Conservation (phyloP, 2,797 vertebrate genomes). For the Epinephelus awoara region DNA sequence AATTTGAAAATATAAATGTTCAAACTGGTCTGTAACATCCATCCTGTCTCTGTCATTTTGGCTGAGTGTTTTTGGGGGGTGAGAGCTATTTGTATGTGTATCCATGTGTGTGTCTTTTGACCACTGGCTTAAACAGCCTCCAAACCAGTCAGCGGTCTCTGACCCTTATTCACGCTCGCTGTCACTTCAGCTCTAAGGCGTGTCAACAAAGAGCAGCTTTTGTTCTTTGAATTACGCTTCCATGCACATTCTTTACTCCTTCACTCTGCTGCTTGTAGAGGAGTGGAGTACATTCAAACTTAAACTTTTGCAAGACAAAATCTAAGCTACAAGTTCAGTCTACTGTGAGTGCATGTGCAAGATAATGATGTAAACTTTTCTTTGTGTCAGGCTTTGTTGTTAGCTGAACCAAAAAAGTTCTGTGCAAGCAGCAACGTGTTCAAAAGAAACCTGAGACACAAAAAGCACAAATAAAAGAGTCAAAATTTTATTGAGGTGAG, state of each 20-base stretch:
- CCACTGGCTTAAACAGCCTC: conserved; percentile 59
- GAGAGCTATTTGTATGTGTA: conserved; percentile 15
- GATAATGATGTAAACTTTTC: not conserved
- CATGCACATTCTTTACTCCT: conserved; percentile 66
- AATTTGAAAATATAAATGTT: not conserved
- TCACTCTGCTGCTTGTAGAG: conserved; percentile 18
- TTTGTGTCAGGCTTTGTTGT: not conserved
- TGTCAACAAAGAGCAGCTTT: conserved; percentile 79
- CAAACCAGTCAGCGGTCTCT: conserved; percentile 65
- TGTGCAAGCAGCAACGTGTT: rapidly evolving
- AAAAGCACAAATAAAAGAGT: not conserved
- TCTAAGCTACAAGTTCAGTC: not conserved
- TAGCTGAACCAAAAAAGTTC: not conserved
- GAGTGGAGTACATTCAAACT: not conserved
- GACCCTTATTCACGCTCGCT: conserved; percentile 75
- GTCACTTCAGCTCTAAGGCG: conserved; percentile 72
- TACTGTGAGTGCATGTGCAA: not conserved
- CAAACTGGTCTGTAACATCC: not conserved
- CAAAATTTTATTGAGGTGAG: not conserved
- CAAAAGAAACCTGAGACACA: not conserved
- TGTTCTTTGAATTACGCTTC: conserved; percentile 65
- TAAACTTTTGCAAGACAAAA: conserved; percentile 1
- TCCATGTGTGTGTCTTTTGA: conserved; percentile 25
- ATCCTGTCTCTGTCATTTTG: not conserved
- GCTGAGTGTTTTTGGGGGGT: not conserved